Evolutionary conservation across 2,888 invertebrate species (phyloP), one percentile per base, ranked within the genome.

Genomic region (Phengaris alcon): DNA sequence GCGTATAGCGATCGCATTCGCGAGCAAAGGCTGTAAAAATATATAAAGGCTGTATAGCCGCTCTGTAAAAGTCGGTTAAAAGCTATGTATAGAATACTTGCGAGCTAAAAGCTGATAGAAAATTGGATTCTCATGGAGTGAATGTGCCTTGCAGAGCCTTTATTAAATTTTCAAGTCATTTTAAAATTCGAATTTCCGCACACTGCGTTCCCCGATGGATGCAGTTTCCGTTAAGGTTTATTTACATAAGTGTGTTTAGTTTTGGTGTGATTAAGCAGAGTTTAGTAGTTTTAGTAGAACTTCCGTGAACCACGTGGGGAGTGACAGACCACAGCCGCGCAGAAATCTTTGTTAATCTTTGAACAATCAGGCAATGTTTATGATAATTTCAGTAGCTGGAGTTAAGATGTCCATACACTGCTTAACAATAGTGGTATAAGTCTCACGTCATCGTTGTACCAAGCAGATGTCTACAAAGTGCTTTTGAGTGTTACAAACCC

Each of bases 81-180:
- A 46, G 68, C 68, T 46, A 44, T 68, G 46, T 68, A 70, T 51
- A 54, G 72, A 70, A 51, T 70, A 70, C 70, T 70, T 87, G 84
- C 83, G 83, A 84, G 76, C 77, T 79, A 79, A 79, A 81, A 80
- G 81, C 81, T 78, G 79, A 80, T 81, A 79, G 81, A 82, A 82
- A 82, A 82, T 82, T 82, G 81, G 80, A 82, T 82, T 82, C 79
- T 79, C 78, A 80, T 79, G 78, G 79, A 75, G 79, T 78, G 79
- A 79, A 80, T 78, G 79, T 81, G 80, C 79, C 79, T 78, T 79
- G 79, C 79, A 79, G 76, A 76, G 76, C 76, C 75, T 78, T 79
- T 81, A 81, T 81, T 80, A 79, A 79, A 80, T 81, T 79, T 80
- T 76, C 75, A 75, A 77, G 78, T 79, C 78, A 76, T 78, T 78